Evolutionary conservation across 1,140 invertebrate genomes (phyloP), one percentile per base, ranked within the genome.

Genomic region (Drosophila elegans): DNA sequence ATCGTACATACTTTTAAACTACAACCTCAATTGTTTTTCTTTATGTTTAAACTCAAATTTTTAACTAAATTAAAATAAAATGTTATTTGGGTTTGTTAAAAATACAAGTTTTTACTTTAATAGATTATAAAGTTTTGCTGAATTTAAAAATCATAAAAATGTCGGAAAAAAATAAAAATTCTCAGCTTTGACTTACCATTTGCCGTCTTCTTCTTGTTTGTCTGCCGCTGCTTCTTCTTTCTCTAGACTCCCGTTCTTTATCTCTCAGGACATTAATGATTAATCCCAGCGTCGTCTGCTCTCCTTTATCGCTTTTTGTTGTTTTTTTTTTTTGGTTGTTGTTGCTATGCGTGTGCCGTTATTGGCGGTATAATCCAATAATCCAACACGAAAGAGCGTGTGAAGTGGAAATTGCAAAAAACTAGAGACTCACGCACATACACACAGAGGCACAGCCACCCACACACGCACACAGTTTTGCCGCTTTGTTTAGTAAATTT

Each of bases 381-480:
- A 88, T 88, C 84, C 84, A 88, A 88, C 80, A 77, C 83, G 83
- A 86, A 86, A 69, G 79, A 88, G 83, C 83, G 79, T 86, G 83
- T 79, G 80, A 83, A 86, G 67, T 52, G 69, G 76, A 74, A 78
- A 84, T 89, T 69, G 84, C 84, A 85, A 85, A 85, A 85, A 85
- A 78, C 83, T 78, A 80, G 67, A 85, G 51, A 74, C 61, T 73
- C 80, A 60, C 63, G 41, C 67, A 78, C 61, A 67, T n/a, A 38
- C 61, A 57, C 42, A 12, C 48, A 48, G 10, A 51, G 66, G 27
- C 42, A 9, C 42, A 63, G 29, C 44, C 59, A 75, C 80, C 68
- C 44, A 39, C 71, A 63, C 73, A 77, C 49, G 13, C 74, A 77
- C 38, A 62, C 78, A 48, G 51, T 27, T 54, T 51, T 48, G 67